A percentile compares a stretch with the other conserved stretches of the same genome.
These are phyloP conservation scores for Urosaurus nigricauda DNA, from an alignment of 2,797 vertebrate species.

Conservation along the genomic window DNA sequence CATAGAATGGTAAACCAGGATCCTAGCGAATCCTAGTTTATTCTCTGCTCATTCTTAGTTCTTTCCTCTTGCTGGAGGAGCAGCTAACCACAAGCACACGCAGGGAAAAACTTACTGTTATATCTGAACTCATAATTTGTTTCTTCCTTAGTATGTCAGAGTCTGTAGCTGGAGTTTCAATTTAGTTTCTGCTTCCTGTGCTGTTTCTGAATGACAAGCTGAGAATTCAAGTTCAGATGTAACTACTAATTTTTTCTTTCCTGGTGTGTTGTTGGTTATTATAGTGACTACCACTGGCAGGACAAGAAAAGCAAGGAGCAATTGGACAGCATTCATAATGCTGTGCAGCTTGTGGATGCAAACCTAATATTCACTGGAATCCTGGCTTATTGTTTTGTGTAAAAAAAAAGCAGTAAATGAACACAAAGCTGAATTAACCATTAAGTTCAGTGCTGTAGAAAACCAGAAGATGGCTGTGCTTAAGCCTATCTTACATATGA, in stretches of 20 bases:
- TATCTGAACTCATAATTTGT: background rate
- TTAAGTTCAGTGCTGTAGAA: background rate
- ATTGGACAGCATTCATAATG: background rate
- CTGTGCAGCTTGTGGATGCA: background rate
- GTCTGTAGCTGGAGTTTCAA: background rate
- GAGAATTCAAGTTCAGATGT: background rate
- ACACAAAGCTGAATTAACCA: background rate
- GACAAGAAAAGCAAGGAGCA: background rate
- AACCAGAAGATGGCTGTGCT: background rate
- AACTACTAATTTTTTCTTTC: background rate
- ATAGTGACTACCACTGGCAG: background rate
- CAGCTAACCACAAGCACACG: too few species aligned
- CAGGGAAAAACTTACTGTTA: background rate
- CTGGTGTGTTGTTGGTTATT: background rate
- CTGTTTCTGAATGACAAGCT: background rate
- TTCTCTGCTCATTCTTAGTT: background rate
- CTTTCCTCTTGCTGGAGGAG: background rate
- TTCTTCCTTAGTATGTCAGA: background rate
- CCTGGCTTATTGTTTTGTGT: background rate
- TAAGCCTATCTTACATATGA: background rate
- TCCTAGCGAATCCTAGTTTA: background rate
- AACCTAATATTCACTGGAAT: too few species aligned
- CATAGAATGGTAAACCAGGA: background rate
- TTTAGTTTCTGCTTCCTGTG: background rate
- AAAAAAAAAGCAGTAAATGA: background rate